phyloP scores from a whole-genome alignment of 2,888 invertebrate genomes.

The Mechanitis messenoides region DNA sequence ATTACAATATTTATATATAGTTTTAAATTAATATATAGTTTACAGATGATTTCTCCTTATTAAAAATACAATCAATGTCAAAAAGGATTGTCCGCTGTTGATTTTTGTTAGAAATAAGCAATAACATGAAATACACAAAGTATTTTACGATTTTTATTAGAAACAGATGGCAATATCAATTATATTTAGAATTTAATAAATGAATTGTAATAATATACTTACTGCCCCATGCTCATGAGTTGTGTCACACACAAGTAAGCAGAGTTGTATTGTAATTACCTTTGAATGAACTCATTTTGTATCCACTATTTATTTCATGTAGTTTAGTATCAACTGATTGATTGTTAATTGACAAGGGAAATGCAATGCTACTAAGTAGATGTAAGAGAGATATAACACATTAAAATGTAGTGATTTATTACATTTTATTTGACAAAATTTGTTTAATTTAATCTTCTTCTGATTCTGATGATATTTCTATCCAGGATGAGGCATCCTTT shows the following conservation, averaged over 20 bases:
- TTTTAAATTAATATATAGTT: constrained; percentile 43
- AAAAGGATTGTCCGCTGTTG: constrained; percentile 17
- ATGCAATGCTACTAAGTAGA: constrained; percentile 47
- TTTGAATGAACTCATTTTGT: constrained; percentile 18
- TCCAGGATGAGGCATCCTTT: constrained; percentile 60
- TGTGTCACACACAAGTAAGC: constrained; percentile 5
- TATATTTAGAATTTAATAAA: neutral
- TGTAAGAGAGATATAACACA: constrained; percentile 55
- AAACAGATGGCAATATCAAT: neutral
- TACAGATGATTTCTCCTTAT: constrained; percentile 43
- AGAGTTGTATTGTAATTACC: constrained; percentile 7
- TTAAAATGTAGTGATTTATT: constrained; percentile 56
- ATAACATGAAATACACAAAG: neutral
- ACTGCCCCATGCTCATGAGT: neutral
- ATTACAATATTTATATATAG: constrained; percentile 34
- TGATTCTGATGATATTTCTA: constrained; percentile 69
- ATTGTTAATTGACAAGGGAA: constrained; percentile 50
- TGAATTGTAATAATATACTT: constrained; percentile 2
- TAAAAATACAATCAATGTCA: constrained; percentile 47
- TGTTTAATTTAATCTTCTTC: constrained; percentile 49
- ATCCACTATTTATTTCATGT: constrained; percentile 36
- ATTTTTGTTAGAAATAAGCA: constrained; percentile 6
- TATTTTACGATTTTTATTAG: neutral
- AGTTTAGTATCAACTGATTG: constrained; percentile 43
- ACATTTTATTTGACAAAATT: constrained; percentile 56